Evolutionary conservation across 2,888 invertebrate genomes (phyloP).

Genomic region (Dermolepida albohirtum): DNA sequence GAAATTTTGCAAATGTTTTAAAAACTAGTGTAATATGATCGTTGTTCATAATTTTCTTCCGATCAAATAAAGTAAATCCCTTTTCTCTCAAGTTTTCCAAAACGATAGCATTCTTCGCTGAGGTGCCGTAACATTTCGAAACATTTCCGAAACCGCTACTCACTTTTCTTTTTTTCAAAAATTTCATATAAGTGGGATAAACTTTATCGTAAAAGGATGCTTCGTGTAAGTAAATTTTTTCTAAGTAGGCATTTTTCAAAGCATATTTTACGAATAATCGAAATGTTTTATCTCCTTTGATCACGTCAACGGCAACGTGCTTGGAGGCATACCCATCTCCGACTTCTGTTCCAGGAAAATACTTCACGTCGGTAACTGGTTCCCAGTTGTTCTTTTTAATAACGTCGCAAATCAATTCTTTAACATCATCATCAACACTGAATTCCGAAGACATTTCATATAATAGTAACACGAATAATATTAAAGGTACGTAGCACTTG

Average conservation of each 20-base stretch:
- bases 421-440: not conserved
- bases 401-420: not conserved
- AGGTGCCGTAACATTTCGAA: constrained; percentile 45
- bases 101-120: constrained; percentile 44
- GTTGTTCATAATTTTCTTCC: constrained; percentile 48
- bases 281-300: not conserved
- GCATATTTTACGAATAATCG: constrained; percentile 24
- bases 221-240: constrained; percentile 1
- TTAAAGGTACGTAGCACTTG: too few species aligned
- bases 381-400: not conserved
- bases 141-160: not conserved
- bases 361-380: not conserved
- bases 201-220: constrained; percentile 16
- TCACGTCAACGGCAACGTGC: constrained; percentile 1
- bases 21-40: constrained; percentile 51
- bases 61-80: constrained; percentile 46
- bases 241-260: not conserved
- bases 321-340: constrained; percentile 8
- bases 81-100: constrained; percentile 50
- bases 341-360: not conserved
- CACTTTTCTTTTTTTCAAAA: not conserved
- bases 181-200: constrained; percentile 9
- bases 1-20: constrained; percentile 51
- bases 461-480: too few species aligned
- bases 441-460: too few species aligned